Conservation (phyloP, 2,113 vertebrate species). For the Genyomyrus donnyi region DNA sequence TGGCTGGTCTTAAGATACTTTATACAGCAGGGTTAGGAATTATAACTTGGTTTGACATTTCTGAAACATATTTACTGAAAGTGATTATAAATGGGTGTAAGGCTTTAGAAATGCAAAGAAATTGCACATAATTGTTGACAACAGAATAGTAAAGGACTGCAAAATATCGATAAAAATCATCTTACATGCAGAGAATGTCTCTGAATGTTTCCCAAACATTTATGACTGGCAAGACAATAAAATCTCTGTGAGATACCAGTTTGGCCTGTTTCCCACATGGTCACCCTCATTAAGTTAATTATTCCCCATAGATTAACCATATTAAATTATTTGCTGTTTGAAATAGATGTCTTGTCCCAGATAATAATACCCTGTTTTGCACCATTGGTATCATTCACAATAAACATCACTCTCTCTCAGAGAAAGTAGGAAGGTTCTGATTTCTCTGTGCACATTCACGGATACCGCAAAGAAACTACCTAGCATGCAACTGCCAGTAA, state of each 20-base stretch:
- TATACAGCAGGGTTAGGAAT: neutral
- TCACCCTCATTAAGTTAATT: conserved; percentile 50
- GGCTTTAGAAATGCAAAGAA: neutral
- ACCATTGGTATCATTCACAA: conserved; percentile 42
- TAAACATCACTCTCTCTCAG: conserved; percentile 44
- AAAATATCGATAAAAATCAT: neutral
- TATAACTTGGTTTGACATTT: neutral
- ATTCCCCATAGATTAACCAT: conserved; percentile 50
- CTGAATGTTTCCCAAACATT: neutral
- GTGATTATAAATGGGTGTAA: neutral
- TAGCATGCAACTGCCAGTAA: neutral
- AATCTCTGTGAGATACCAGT: conserved; percentile 31
- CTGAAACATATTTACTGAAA: neutral
- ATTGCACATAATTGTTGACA: neutral
- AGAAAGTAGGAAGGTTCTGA: conserved; percentile 24
- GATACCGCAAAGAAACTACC: conserved; percentile 28
- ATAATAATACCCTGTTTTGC: conserved; percentile 48
- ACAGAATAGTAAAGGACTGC: neutral
- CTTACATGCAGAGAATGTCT: neutral
- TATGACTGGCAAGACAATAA: neutral
- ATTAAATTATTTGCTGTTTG: conserved; percentile 42
- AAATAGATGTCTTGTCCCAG: conserved; percentile 53
- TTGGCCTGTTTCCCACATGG: conserved; percentile 34
- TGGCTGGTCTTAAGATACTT: neutral
- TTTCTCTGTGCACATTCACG: conserved; percentile 33